Base-by-base conservation (phyloP, 2,888 invertebrate species). In the Sisyra terminalis region DNA sequence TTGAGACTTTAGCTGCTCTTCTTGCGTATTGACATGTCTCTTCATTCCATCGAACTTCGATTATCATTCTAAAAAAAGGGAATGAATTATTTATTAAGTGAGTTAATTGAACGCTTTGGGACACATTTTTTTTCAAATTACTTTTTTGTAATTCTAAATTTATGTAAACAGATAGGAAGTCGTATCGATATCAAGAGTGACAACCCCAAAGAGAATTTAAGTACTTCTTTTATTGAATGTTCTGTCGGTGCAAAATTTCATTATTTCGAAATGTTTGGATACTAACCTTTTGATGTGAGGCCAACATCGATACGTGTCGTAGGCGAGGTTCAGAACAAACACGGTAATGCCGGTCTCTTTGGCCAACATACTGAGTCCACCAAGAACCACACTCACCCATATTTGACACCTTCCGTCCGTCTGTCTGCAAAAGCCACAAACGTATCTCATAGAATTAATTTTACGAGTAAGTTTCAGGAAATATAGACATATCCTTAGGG, bases 261-360 rank as follows among this genome's bases (percentile, higher is more conserved):
- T 24, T 24, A 24, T 24, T 24, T 24, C 7, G 24, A 24, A 24
- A 3, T 24, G 7, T 24, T 24, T 24, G 24, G 5, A 24, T 50
- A 54, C 57, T 63, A 59, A 79, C 79, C 73, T 73, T 59, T 70
- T 78, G 44, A 82, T 63, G 48, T 68, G 66, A 45, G 70, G 73
- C 76, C 79, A 80, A 52, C 78, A 73, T 45, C 78, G 71, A 59
- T 79, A 81, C 45, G 85, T 58, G 55, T 89, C 88, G 57, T 81
- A 85, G 24, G 75, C 69, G 39, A 82, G 67, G 62, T 87, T 88
- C 53, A 88, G 74, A 34, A 82, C 69, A 50, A 89, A 72, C 38
- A 79, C 78, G 1, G 84, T 85, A 45, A 89, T 71, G 9, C 87
- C 88, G 3, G 86, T 86, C 60, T 89, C 88, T 59, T 89, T 89